Base-by-base conservation (phyloP, 2,797 vertebrate species). In the Cossypha polioptera region DNA sequence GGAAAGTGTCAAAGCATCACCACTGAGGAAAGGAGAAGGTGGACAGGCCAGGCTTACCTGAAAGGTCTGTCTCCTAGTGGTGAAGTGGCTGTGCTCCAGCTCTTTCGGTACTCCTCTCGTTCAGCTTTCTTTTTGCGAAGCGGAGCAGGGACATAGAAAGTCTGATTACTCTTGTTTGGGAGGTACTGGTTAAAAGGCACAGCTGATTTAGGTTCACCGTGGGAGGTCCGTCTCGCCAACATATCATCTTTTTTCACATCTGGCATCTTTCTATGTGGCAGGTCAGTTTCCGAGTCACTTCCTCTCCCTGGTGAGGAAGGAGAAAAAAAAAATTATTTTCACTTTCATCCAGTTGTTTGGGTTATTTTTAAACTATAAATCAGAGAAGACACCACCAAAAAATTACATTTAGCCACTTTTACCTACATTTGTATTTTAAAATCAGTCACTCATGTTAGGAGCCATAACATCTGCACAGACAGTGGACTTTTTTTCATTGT, bases 171-270 rank as follows among this genome's bases (percentile, higher is more conserved):
- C 96, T 98, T 99, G 97, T 99, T 99, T 7, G 99, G 99, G 94
- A 99, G 98, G 98, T 99, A 99, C 97, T 99, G 99, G 97, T 99
- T 99, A 95, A 99, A 99, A 97, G 99, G 99, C 98, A 99, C 98
- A 88, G 98, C 98, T 77, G 98, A 98, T 54, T 99, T 98, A 9
- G 97, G 99, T 97, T 99, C 99, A 33, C 98, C 99, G 4, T 98
- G 98, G 16, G 99, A 99, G 16, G 99, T 98, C 90, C 99, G 97
- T 38, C 99, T 98, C 0, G 99, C 98, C 91, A 99, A 97, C 99
- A 99, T 99, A 96, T 99, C 99, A 73, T 99, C 99, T 95, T 99
- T 99, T 59, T 99, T 99, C 85, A 99, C 97, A 51, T 99, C 99
- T 4, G 99, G 99, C 89, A 99, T 96, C 98, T 98, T 99, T 97